Conservation (phyloP, 23 tunicate genomes). For the Halocynthia aurantium region DNA sequence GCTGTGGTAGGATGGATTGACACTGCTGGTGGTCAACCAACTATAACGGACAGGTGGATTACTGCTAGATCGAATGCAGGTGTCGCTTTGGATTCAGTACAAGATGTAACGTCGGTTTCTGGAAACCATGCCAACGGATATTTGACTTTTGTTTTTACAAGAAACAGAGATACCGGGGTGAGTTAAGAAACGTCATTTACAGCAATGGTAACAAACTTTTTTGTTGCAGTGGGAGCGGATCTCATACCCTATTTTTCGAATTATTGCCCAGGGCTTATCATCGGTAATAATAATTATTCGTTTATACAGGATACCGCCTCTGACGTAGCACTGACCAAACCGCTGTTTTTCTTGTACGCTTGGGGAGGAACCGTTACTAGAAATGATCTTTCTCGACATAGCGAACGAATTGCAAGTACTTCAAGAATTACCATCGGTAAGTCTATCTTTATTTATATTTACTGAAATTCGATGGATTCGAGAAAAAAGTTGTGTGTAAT, state of each 20-base stretch:
- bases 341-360: conserved; percentile 1
- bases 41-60: conserved; percentile 56
- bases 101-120: conserved; percentile 5
- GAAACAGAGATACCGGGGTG: not conserved
- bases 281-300: not conserved
- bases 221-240: too few species aligned
- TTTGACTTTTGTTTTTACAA: conserved; percentile 32
- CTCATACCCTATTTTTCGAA: not conserved
- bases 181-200: not conserved
- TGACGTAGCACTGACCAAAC: conserved; percentile 4
- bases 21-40: conserved; percentile 32
- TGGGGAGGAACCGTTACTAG: conserved; percentile 15
- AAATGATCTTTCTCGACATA: not conserved
- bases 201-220: too few species aligned
- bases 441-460: not conserved
- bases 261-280: not conserved
- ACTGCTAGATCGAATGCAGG: conserved; percentile 25
- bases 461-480: too few species aligned
- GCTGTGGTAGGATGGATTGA: conserved; percentile 49
- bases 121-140: conserved; percentile 62
- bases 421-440: conserved; percentile 19
- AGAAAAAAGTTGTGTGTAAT: too few species aligned
- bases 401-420: conserved; percentile 4
- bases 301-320: not conserved
- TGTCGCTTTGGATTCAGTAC: conserved; percentile 46